Evolutionary conservation across 2,797 vertebrate genomes (phyloP).

Genomic region (Calcarius lapponicus): DNA sequence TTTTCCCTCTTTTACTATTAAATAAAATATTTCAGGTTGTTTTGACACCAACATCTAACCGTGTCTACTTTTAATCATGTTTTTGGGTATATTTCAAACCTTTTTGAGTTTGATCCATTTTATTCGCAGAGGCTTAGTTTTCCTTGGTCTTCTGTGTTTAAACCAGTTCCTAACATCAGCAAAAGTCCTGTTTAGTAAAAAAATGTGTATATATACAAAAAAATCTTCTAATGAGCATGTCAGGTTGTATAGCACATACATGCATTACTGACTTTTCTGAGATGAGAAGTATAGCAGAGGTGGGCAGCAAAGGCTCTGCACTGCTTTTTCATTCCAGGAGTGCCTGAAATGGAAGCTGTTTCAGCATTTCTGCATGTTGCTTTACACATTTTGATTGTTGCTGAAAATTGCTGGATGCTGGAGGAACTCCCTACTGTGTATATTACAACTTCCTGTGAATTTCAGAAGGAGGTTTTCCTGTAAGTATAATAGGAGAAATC

Average conservation of each 20-base stretch:
- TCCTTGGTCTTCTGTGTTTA: not conserved
- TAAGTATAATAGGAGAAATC: not conserved
- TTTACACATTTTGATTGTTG: not conserved
- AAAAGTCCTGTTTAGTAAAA: not conserved
- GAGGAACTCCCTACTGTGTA: not conserved
- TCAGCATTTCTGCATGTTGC: not conserved
- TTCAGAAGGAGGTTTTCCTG: not conserved
- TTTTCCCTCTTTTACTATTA: not conserved
- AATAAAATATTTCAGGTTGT: not conserved
- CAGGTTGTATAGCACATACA: not conserved
- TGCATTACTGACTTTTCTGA: not conserved
- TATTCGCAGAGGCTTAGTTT: not conserved
- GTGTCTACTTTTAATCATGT: not conserved
- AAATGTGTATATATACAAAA: not conserved
- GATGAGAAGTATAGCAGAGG: not conserved
- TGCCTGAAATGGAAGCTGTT: not conserved
- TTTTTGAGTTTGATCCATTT: fast-evolving
- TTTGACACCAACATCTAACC: not conserved
- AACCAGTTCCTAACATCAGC: not conserved
- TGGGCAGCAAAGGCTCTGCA: not conserved
- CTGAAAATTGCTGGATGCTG: not conserved
- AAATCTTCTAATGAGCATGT: not conserved
- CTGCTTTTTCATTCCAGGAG: not conserved
- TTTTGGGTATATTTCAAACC: not conserved
- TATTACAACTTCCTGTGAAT: not conserved